Evolutionary conservation across 2,797 vertebrate species (phyloP).

Genomic region (Falco berigora): DNA sequence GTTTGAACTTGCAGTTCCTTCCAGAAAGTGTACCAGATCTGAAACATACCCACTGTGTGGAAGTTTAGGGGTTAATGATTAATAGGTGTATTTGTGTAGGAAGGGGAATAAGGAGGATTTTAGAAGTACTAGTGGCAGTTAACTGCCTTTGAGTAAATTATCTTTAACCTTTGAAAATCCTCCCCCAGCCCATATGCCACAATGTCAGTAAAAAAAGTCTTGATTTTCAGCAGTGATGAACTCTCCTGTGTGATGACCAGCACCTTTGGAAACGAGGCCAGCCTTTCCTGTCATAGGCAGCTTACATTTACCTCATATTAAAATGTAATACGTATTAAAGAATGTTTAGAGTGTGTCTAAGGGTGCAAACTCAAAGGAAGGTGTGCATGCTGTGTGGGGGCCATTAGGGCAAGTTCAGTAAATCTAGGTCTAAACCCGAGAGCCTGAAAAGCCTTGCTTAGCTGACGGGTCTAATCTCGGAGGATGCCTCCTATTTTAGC

Average conservation of each 20-base stretch:
- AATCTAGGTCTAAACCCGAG: neutral
- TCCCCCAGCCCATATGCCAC: neutral
- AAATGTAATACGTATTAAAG: neutral
- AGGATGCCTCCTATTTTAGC: neutral
- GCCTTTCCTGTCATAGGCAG: neutral
- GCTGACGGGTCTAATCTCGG: neutral
- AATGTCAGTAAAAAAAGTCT: neutral
- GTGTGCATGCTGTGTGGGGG: neutral
- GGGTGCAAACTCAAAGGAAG: neutral
- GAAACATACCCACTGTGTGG: accelerated
- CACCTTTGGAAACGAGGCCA: neutral
- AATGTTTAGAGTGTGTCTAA: neutral
- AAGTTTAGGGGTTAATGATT: neutral
- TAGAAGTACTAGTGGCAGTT: neutral
- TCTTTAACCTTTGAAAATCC: neutral
- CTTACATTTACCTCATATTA: neutral
- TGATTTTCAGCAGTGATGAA: neutral
- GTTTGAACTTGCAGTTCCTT: neutral
- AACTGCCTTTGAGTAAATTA: neutral
- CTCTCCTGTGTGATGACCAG: neutral
- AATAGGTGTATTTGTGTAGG: neutral
- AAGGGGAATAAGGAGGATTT: neutral
- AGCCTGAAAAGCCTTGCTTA: neutral
- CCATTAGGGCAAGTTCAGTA: neutral
- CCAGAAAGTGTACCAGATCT: accelerated